A percentile compares a stretch with the other conserved stretches of the same genome.
Evolutionary conservation across 2,113 vertebrate species (phyloP).

Genomic region (Anhinga anhinga): DNA sequence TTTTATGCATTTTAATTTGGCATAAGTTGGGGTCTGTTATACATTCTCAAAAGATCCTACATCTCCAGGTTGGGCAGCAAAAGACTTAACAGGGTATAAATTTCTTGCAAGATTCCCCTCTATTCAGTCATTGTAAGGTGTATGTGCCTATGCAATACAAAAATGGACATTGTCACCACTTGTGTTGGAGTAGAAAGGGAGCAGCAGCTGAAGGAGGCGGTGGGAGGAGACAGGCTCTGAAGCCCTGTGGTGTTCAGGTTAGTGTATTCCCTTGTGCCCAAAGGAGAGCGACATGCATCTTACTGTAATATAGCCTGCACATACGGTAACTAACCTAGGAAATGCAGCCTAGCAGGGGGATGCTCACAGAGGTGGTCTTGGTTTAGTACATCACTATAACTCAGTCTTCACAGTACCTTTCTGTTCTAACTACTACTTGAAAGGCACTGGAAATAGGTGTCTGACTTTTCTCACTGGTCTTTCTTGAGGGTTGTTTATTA

Average conservation of each 20-base stretch:
- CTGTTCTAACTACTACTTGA: background rate
- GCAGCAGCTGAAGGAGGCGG: background rate
- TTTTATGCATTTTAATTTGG: background rate
- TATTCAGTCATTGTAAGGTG: background rate
- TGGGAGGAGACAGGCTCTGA: background rate
- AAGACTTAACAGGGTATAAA: background rate
- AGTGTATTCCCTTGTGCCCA: background rate
- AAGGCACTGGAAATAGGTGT: background rate
- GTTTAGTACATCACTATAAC: background rate
- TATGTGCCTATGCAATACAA: background rate
- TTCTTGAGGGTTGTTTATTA: background rate
- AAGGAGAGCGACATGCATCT: background rate
- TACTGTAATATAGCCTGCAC: background rate
- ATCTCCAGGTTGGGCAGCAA: background rate
- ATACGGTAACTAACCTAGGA: background rate
- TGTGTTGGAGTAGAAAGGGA: background rate
- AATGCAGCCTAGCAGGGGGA: fast-evolving
- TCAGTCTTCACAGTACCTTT: background rate
- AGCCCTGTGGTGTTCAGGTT: background rate
- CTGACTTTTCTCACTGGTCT: background rate
- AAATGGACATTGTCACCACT: background rate
- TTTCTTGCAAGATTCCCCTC: background rate
- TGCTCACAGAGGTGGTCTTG: background rate
- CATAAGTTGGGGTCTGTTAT: background rate
- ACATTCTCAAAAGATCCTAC: background rate